Base-by-base conservation (phyloP, 2,888 invertebrate genomes). In the Miltochrista miniata region DNA sequence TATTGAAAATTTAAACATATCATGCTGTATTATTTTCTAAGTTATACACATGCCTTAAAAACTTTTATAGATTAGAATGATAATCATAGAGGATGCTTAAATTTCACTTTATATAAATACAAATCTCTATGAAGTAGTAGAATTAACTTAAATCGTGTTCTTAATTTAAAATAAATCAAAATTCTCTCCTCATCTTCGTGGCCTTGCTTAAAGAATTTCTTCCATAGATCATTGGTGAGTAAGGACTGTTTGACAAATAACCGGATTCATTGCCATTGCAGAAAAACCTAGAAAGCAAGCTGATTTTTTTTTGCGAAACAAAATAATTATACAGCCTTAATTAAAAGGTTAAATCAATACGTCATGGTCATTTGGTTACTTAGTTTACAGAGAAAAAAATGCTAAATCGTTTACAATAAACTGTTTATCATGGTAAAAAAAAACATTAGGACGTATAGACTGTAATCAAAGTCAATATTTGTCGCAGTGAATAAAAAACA, bases 191-290 rank as follows among this genome's bases (percentile, higher is more conserved):
- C 67, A 53, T 73, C 55, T 68, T 74, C 65, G 50, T 64, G 10
- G 31, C 66, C 38, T 66, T 59, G 70, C 76, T 62, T 59, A 78
- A 44, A 87, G 77, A 68, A 52, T 62, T 83, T 84, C 66, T 78
- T 76, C 81, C 83, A 61, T 82, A 85, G 2, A 76, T 42, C 3
- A 58, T 58, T 7, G 69, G 70, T 2, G 73, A 66, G 42, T 54
- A 52, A 11, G 76, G 70, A 59, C 70, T 75, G 40, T 69, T 74
- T 8, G 86, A 76, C 18, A 53, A 56, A 61, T 84, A 87, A 8
- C 83, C 88, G 29, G 87, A 87, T 51, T 88, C 85, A 49, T 66
- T 63, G 59, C 73, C 64, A 64, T 79, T 80, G 46, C 48, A 45
- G 51, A 62, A 58, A 53, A 57, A 72, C 79, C 81, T 86, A 80